A percentile compares a stretch with the other conserved stretches of the same genome.
Conservation (phyloP, 2,888 invertebrate species). For the Dryobotodes eremita region DNA sequence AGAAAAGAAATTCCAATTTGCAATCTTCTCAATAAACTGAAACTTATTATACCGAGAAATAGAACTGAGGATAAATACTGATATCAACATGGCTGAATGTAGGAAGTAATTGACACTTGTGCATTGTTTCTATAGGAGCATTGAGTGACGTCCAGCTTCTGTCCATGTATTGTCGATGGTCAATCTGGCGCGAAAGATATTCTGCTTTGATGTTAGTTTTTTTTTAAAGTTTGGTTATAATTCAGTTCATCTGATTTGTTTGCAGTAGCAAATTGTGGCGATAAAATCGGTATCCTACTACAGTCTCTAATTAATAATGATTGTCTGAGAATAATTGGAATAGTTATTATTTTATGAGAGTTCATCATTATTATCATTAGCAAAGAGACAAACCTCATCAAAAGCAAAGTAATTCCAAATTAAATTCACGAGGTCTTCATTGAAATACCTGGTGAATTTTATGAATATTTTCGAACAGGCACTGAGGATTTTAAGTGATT, state of each 20-base stretch:
- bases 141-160: slow-evolving; percentile 33
- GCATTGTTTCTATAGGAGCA: slow-evolving; percentile 47
- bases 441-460: slow-evolving; percentile 41
- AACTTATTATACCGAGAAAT: slow-evolving; percentile 26
- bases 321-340: not conserved
- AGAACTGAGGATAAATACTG: slow-evolving; percentile 34
- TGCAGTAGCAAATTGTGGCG: not conserved
- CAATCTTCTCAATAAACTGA: not conserved
- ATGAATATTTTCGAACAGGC: slow-evolving; percentile 37
- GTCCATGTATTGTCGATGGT: slow-evolving; percentile 39
- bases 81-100: slow-evolving; percentile 40
- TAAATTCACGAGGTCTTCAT: slow-evolving; percentile 23
- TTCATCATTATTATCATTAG: not conserved
- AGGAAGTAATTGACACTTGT: slow-evolving; percentile 55
- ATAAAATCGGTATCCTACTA: not conserved
- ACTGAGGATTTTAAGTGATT: slow-evolving; percentile 24
- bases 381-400: not conserved
- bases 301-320: not conserved
- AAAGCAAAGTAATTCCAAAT: not conserved
- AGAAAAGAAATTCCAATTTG: slow-evolving; percentile 3
- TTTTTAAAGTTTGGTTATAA: not conserved
- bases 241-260: not conserved
- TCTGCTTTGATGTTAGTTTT: not conserved
- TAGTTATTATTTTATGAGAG: not conserved
- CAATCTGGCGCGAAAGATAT: slow-evolving; percentile 39